Evolutionary conservation across 1,140 invertebrate genomes (phyloP).

Genomic region (Carposina sasakii): DNA sequence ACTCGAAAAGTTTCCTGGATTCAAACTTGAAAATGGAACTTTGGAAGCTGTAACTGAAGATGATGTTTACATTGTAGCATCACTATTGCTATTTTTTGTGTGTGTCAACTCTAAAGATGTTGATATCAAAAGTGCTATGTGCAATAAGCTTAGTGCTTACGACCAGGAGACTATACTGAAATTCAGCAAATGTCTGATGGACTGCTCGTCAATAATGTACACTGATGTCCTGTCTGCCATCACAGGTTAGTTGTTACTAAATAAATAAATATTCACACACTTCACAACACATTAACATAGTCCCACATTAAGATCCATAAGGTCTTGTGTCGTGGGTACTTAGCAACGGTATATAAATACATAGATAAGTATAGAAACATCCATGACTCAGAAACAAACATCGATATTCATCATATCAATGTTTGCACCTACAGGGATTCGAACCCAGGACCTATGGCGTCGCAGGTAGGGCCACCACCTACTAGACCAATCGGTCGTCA

Average conservation of each 20-base stretch:
- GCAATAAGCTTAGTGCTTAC: constrained; percentile 43
- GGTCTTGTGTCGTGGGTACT: too few relatives aligned
- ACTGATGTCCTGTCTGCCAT: constrained; percentile 53
- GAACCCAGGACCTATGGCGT: too few relatives aligned
- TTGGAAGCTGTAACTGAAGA: constrained; percentile 36
- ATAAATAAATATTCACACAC: too few relatives aligned
- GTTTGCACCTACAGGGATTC: too few relatives aligned
- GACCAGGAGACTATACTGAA: constrained; percentile 60
- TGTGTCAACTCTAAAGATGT: constrained; percentile 63
- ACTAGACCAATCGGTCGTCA: too few relatives aligned
- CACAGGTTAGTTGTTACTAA: constrained; percentile 52
- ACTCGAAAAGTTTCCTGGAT: constrained; percentile 53
- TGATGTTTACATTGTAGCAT: constrained; percentile 47
- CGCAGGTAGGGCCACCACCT: too few relatives aligned
- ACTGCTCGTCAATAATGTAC: constrained; percentile 40
- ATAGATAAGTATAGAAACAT: too few relatives aligned
- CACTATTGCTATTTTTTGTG: constrained; percentile 56
- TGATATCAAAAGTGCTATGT: constrained; percentile 60
- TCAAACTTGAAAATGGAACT: constrained; percentile 55
- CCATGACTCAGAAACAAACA: too few relatives aligned
- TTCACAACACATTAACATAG: too few relatives aligned
- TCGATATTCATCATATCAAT: too few relatives aligned
- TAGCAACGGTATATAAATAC: too few relatives aligned
- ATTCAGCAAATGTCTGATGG: constrained; percentile 56
- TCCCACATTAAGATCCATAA: too few relatives aligned